phyloP scores from a whole-genome alignment of 2,888 invertebrate genomes.

The Cenopis cana region DNA sequence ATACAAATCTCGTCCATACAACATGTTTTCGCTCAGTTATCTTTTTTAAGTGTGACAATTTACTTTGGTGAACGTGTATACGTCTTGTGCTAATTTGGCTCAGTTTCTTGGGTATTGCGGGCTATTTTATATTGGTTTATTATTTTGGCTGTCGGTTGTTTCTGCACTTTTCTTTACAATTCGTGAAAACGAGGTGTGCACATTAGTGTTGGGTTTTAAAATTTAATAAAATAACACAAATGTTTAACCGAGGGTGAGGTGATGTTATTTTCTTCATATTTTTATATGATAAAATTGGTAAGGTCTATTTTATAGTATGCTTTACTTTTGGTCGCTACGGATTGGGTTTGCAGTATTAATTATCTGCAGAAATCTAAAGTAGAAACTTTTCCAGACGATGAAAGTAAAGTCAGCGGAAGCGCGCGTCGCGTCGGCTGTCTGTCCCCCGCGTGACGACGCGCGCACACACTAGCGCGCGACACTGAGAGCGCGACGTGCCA shows the following conservation, averaged over 20 bases:
- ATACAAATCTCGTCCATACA: neutral
- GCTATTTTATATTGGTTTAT: neutral
- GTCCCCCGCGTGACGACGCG: slow-evolving; percentile 86
- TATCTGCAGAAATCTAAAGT: slow-evolving; percentile 4
- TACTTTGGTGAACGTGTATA: neutral
- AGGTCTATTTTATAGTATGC: slow-evolving; percentile 8
- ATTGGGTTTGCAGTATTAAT: slow-evolving; percentile 1
- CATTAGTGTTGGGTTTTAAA: slow-evolving; percentile 21
- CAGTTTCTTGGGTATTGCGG: slow-evolving; percentile 1
- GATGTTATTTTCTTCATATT: slow-evolving; percentile 5
- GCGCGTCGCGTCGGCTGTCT: slow-evolving; percentile 88
- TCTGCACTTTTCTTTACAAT: neutral
- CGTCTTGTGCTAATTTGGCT: neutral
- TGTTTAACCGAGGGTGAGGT: slow-evolving; percentile 28
- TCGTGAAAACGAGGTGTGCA: slow-evolving; percentile 11
- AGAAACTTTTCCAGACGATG: slow-evolving; percentile 73
- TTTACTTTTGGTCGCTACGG: slow-evolving; percentile 8
- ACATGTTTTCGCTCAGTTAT: neutral
- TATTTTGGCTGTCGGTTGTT: slow-evolving; percentile 2
- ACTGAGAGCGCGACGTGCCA: no score
- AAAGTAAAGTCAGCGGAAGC: slow-evolving; percentile 85
- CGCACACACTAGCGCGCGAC: slow-evolving; percentile 70
- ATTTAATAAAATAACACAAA: slow-evolving; percentile 28
- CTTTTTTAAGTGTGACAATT: neutral
- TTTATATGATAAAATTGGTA: neutral